These are phyloP conservation scores for Diarsia dahlii DNA, from an alignment of 2,888 invertebrate species.

Conservation along the genomic window DNA sequence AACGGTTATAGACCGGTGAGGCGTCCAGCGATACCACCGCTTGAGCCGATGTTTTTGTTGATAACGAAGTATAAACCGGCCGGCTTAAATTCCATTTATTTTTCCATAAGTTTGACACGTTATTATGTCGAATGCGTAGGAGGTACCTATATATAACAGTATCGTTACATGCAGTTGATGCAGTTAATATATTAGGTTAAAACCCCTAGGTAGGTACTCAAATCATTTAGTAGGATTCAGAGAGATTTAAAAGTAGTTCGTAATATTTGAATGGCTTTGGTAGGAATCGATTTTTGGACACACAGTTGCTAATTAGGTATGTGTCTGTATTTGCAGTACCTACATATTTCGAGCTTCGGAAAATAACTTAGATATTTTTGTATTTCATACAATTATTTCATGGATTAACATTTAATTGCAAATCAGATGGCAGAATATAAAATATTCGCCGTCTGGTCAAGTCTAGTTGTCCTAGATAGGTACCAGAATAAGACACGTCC, in stretches of 20 bases:
- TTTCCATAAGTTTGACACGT: neutral
- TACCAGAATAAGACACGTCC: too few relatives aligned
- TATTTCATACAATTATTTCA: neutral
- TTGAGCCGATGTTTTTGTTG: constrained; percentile 17
- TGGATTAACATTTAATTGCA: too few relatives aligned
- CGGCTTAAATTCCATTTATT: constrained; percentile 6
- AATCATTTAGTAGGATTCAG: neutral
- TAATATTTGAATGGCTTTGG: too few relatives aligned
- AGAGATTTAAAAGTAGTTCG: too few relatives aligned
- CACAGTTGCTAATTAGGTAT: neutral
- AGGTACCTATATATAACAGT: neutral
- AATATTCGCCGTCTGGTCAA: neutral
- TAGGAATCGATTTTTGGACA: neutral
- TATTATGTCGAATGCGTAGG: neutral
- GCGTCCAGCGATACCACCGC: neutral
- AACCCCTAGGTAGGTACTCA: neutral
- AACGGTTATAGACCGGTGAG: neutral
- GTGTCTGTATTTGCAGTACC: neutral
- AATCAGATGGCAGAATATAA: neutral
- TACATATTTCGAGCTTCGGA: neutral
- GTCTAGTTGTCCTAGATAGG: too few relatives aligned
- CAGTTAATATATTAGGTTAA: neutral
- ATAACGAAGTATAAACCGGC: constrained; percentile 2
- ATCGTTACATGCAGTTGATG: neutral
- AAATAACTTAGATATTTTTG: neutral